phyloP scores from a whole-genome alignment of 2,888 invertebrate genomes.

The Cheilosia pagana region DNA sequence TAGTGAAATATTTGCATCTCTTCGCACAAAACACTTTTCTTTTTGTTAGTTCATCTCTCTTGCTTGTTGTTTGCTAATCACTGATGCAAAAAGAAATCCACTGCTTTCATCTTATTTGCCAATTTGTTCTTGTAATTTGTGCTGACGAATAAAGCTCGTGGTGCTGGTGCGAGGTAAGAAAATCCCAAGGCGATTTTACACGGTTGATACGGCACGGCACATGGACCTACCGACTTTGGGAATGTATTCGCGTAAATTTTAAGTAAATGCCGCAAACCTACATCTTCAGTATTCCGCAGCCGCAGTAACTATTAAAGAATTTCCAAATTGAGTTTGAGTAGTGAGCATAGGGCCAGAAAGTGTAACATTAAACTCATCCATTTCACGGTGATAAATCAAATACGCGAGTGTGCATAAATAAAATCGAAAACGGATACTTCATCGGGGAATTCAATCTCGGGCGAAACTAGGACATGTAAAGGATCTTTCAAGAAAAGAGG shows the following conservation, averaged over 20 bases:
- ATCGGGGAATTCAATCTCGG: constrained; percentile 61
- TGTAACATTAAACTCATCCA: constrained; percentile 13
- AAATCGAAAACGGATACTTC: constrained; percentile 70
- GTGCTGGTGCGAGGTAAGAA: background rate
- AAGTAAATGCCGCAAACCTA: constrained; percentile 22
- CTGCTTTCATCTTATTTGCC: constrained; percentile 21
- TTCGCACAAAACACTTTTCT: constrained; percentile 52
- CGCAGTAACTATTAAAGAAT: constrained; percentile 17
- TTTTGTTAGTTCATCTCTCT: background rate
- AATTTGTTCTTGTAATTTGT: constrained; percentile 14
- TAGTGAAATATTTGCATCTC: constrained; percentile 44
- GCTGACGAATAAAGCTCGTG: constrained; percentile 2
- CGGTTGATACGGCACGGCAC: constrained; percentile 40
- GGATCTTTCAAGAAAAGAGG: constrained; percentile 73
- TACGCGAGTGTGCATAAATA: constrained; percentile 43
- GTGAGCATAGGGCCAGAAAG: constrained; percentile 9
- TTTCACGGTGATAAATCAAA: constrained; percentile 14
- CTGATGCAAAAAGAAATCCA: constrained; percentile 39
- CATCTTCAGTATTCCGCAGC: background rate
- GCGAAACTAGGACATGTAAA: constrained; percentile 75
- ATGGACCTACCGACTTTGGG: background rate
- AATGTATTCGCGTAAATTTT: constrained; percentile 43
- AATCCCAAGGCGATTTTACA: constrained; percentile 29
- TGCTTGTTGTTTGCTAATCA: constrained; percentile 34
- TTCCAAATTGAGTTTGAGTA: background rate